A percentile compares a stretch with the other conserved stretches of the same genome.
phyloP scores from a whole-genome alignment of 2,797 vertebrate species.

The Gymnothorax javanicus region DNA sequence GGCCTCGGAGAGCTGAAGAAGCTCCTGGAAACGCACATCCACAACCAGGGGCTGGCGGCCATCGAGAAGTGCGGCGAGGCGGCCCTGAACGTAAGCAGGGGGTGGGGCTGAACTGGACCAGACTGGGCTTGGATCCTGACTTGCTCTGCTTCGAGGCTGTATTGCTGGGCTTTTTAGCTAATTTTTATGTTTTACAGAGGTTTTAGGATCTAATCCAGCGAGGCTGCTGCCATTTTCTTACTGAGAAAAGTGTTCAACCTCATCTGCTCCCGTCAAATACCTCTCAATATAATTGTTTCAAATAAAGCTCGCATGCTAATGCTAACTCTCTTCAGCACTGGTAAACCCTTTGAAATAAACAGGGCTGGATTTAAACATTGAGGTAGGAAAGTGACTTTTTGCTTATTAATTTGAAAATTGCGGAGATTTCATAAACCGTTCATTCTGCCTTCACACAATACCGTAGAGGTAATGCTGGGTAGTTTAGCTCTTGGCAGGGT shows the following conservation, averaged over 20 bases:
- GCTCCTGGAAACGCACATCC: constrained; percentile 95
- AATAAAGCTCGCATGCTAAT: background rate
- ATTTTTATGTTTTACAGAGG: background rate
- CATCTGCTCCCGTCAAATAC: background rate
- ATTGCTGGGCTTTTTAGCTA: background rate
- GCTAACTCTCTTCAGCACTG: background rate
- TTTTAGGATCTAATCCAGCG: background rate
- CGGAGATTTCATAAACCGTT: background rate
- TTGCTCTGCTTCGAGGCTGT: background rate
- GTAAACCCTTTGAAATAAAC: too few relatives aligned
- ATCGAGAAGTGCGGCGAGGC: constrained; percentile 98
- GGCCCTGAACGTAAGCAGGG: constrained; percentile 85
- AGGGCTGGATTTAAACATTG: too few relatives aligned
- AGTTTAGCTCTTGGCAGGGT: background rate
- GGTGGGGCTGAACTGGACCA: background rate
- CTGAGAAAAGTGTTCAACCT: background rate
- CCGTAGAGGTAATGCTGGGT: background rate
- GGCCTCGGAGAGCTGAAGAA: constrained; percentile 97
- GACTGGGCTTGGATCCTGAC: background rate
- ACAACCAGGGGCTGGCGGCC: constrained; percentile 96
- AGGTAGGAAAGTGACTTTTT: too few relatives aligned
- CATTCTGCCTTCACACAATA: background rate
- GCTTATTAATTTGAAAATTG: too few relatives aligned
- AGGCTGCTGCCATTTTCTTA: background rate
- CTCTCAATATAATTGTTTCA: background rate